Evolutionary conservation across 2,888 invertebrate genomes (phyloP).

Genomic region (Aphodius sticticus): DNA sequence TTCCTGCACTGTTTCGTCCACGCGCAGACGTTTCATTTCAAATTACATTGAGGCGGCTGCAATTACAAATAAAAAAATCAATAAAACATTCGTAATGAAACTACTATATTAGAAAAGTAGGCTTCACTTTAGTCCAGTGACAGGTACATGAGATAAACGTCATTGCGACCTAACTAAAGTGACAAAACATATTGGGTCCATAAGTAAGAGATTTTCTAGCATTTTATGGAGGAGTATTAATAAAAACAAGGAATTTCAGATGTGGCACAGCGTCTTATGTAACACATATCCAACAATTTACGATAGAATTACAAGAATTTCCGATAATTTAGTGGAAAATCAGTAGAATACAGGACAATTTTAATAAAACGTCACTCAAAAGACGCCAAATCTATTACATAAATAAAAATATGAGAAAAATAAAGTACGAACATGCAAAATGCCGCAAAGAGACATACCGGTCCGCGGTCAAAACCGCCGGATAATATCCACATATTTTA

Average conservation of each 20-base stretch:
- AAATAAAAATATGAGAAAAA: neutral
- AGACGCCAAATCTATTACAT: conserved; percentile 13
- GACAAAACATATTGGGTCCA: neutral
- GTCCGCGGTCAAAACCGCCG: neutral
- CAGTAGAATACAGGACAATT: neutral
- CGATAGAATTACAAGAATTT: neutral
- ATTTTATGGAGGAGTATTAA: neutral
- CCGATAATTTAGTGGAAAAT: neutral
- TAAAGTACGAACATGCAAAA: neutral
- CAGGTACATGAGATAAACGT: neutral
- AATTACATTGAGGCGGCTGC: conserved; percentile 69
- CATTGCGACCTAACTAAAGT: neutral
- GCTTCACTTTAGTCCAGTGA: neutral
- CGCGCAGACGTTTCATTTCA: conserved; percentile 71
- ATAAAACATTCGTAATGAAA: conserved; percentile 7
- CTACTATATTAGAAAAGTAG: neutral
- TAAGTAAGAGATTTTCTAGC: neutral
- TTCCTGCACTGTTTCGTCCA: conserved; percentile 62
- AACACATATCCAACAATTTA: neutral
- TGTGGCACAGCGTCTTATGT: neutral
- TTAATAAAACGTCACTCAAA: neutral
- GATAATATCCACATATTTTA: neutral
- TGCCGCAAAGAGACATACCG: neutral
- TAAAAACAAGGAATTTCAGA: too few relatives aligned
- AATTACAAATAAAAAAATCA: conserved; percentile 42